Base-by-base conservation (phyloP, 2,888 invertebrate genomes). In the Hypena proboscidalis region DNA sequence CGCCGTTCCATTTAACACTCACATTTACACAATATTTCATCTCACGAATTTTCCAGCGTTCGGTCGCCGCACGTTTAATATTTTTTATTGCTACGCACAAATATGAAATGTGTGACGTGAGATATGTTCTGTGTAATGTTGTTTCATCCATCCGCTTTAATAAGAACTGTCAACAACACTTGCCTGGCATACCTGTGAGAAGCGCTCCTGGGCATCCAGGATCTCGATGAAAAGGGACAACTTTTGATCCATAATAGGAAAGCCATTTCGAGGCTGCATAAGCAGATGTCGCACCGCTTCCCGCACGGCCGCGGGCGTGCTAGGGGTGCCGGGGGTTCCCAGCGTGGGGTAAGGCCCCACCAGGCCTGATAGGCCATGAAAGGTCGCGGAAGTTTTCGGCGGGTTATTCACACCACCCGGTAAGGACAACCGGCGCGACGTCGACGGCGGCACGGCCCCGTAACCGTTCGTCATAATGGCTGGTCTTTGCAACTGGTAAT, bases 191-290 rank as follows among this genome's bases (percentile, higher is more conserved):
- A 96, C 96, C 95, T 96, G 94, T 74, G 95, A 95, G 77, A 96
- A 94, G 77, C 94, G 92, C 78, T 95, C 95, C 91, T 96, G 96
- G 38, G 95, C 94, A 78, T 95, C 95, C 80, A 96, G 92, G 67
- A 96, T 96, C 74, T 96, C 96, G 77, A 96, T 94, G 87, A 96
- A 95, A 32, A 96, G 92, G 26, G 94, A 93, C 74, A 96, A 92
- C 77, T 95, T 95, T 87, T 95, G 95, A 74, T 95, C 95, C 87
- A 94, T 93, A 75, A 95, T 94, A 68, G 94, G 94, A 83, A 95
- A 94, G 11, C 95, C 95, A 74, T 95, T 95, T 46, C 95, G 89
- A 7, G 95, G 94, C 78, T 95, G 94, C 63, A 92, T 90, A 44
- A 95, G 85, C 32, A 95, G 86, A 66, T 94, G 94, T 51, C 94